Evolutionary conservation across 2,797 vertebrate species (phyloP), one percentile per base, ranked within the genome.

Genomic region (Gila robusta): DNA sequence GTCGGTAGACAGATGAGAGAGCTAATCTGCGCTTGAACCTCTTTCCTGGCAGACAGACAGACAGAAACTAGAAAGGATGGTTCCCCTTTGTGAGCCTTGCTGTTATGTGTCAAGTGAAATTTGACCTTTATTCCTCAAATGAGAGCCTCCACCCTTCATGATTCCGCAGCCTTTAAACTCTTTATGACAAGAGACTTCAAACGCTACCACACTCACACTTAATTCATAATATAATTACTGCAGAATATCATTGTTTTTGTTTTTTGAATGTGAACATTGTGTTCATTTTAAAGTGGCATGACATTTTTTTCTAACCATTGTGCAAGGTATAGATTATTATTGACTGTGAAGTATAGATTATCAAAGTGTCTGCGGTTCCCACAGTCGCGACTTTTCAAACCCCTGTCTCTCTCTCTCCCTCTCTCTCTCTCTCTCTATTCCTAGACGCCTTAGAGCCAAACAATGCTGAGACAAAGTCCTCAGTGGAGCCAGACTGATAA

Each of bases 401-500:
- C 35, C 7, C 23, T 4, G 84, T 73, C 10, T 64, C 86, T 52
- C 77, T 87, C 64, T 67, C 87, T 54, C 77, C 82, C 64, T 12
- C 41, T 44, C 11, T 74, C 69, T 71, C 56, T 35, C 81, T 82
- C 23, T 1, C 86, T 79, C 83, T 83, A 52, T 88, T 74, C 83
- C 84, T 90, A 94, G 92, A 94, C 89, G 88, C 91, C 90, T 86
- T 82, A 86, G 88, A 87, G 90, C 93, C 89, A 87, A 90, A 94
- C 93, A 94, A 86, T 47, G 74, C 79, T 69, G 77, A 93, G 91
- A 91, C 91, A 92, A 92, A 93, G 83, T 88, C 0, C 0, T 85
- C n/a, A 12, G 88, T 84, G 89, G 91, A 92, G 93, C 92, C 93
- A 93, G 92, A 89, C 91, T 89, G 93, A 94, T 93, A 93, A 93